These are phyloP conservation scores for Ips typographus DNA, from an alignment of 1,140 invertebrate species.

Conservation along the genomic window DNA sequence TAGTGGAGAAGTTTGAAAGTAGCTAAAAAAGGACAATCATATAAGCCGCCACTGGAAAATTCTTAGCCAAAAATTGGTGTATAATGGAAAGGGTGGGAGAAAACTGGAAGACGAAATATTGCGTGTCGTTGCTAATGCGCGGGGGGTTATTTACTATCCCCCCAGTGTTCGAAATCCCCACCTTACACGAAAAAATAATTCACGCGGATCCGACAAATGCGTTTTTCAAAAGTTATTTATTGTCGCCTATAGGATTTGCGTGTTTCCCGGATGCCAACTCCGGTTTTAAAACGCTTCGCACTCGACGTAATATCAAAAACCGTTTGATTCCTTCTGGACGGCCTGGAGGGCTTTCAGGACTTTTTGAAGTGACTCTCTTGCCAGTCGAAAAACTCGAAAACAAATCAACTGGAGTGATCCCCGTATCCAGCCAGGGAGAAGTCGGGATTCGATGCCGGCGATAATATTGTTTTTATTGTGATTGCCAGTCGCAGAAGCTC, in stretches of 20 bases:
- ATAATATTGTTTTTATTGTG: slow-evolving; percentile 44
- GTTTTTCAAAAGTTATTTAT: slow-evolving; percentile 38
- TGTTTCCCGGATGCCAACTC: neutral
- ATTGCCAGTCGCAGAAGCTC: slow-evolving; percentile 21
- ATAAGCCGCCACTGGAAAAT: slow-evolving; percentile 18
- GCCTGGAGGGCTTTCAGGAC: slow-evolving; percentile 21
- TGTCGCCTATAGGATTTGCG: slow-evolving; percentile 26
- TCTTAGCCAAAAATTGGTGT: slow-evolving; percentile 26
- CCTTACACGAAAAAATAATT: slow-evolving; percentile 16
- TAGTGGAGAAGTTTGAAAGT: neutral
- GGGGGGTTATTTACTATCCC: slow-evolving; percentile 35
- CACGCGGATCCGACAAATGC: slow-evolving; percentile 32
- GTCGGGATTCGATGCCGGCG: slow-evolving; percentile 37
- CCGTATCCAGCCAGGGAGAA: slow-evolving; percentile 24
- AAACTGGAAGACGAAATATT: slow-evolving; percentile 42
- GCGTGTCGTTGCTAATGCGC: slow-evolving; percentile 45
- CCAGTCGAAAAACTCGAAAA: slow-evolving; percentile 27
- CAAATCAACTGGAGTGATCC: slow-evolving; percentile 35
- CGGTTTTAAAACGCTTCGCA: neutral
- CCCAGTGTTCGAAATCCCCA: slow-evolving; percentile 14
- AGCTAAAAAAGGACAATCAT: neutral
- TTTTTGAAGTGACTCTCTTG: slow-evolving; percentile 19
- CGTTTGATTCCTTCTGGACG: too few relatives aligned
- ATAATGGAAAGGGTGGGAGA: slow-evolving; percentile 18
- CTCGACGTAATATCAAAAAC: neutral